Conservation (phyloP, 2,797 vertebrate species). For the Melanotaenia pygmaea region DNA sequence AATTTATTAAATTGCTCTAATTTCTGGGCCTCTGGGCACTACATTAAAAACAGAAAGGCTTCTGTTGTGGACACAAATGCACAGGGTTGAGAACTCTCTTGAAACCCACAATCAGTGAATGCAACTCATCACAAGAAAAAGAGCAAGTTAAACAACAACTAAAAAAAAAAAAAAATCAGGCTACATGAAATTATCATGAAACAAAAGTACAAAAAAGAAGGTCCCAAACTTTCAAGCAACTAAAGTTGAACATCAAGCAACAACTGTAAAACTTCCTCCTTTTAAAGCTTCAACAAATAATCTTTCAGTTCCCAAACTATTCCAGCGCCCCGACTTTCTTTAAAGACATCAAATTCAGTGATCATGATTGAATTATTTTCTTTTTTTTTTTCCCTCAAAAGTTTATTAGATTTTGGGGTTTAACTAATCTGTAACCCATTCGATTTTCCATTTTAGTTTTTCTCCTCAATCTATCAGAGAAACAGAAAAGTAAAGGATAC, state of each 20-base stretch:
- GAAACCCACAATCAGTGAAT: neutral
- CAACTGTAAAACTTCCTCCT: neutral
- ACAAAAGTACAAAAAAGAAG: neutral
- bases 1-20: neutral
- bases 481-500: slow-evolving; percentile 85
- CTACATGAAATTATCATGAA: neutral
- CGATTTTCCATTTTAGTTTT: too few species aligned
- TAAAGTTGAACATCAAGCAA: neutral
- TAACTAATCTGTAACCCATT: neutral
- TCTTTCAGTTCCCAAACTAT: neutral
- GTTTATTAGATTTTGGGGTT: neutral
- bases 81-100: neutral
- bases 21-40: neutral
- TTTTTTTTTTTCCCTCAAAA: too few species aligned
- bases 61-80: neutral
- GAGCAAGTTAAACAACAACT: neutral
- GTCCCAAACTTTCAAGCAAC: neutral
- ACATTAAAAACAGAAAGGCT: neutral
- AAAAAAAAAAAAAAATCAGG: neutral
- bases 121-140: neutral
- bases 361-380: too few species aligned
- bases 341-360: too few species aligned
- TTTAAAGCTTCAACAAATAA: neutral
- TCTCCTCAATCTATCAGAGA: neutral
- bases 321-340: neutral